A percentile compares a stretch with the other conserved stretches of the same genome.
phyloP scores from a whole-genome alignment of 2,797 vertebrate species.

The Sebastes miniatus region DNA sequence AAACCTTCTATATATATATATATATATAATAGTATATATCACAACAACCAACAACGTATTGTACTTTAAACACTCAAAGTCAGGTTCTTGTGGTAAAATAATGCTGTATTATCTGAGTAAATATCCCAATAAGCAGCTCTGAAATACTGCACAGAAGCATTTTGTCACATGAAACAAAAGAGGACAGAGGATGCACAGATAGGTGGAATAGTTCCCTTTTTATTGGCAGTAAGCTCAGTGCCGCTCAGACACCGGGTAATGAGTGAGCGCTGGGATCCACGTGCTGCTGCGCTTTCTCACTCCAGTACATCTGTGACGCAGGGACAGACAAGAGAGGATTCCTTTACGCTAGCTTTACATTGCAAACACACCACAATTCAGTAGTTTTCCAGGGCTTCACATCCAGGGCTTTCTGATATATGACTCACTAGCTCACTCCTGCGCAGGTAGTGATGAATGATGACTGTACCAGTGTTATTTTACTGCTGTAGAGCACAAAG shows the following conservation, averaged over 20 bases:
- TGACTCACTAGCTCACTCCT: slow-evolving; percentile 32
- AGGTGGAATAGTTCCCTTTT: slow-evolving; percentile 55
- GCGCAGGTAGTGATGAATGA: not conserved
- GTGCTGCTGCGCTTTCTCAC: slow-evolving; percentile 42
- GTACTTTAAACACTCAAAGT: not conserved
- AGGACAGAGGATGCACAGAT: slow-evolving; percentile 2
- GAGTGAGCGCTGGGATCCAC: slow-evolving; percentile 9
- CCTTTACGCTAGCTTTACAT: slow-evolving; percentile 69
- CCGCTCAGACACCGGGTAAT: slow-evolving; percentile 25
- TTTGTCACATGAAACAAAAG: not conserved
- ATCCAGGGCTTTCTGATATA: not conserved
- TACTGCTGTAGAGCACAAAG: not conserved
- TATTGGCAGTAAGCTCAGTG: slow-evolving; percentile 54
- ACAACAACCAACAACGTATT: not conserved
- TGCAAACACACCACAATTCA: slow-evolving; percentile 36
- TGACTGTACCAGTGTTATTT: not conserved
- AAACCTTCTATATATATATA: not conserved
- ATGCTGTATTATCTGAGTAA: not conserved
- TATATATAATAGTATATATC: too few species aligned
- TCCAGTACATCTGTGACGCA: slow-evolving; percentile 61
- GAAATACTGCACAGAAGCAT: not conserved
- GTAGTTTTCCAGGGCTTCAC: slow-evolving; percentile 60
- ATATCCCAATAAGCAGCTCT: too few species aligned
- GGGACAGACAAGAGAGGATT: slow-evolving; percentile 54
- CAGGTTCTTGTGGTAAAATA: not conserved